Percentiles rank a stretch among this genome's conserved stretches.
phyloP scores from a whole-genome alignment of 2,797 vertebrate genomes.

The Adelosebastes latens region DNA sequence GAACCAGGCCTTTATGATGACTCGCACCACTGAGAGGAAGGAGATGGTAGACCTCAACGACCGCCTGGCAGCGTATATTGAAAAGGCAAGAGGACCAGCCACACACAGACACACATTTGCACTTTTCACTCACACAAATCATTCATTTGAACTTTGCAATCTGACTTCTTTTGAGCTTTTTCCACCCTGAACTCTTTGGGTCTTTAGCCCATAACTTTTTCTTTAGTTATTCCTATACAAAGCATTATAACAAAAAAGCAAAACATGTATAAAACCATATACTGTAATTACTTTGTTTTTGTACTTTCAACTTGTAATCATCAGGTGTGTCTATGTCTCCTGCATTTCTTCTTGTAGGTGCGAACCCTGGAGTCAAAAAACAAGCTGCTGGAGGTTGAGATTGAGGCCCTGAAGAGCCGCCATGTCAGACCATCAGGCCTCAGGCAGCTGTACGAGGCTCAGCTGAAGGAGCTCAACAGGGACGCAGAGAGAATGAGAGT shows the following conservation, averaged over 20 bases:
- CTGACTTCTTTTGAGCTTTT: background rate
- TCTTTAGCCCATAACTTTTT: background rate
- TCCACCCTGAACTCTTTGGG: background rate
- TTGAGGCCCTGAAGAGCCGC: slow-evolving; percentile 66
- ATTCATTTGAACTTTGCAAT: background rate
- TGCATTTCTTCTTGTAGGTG: slow-evolving; percentile 62
- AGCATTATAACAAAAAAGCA: background rate
- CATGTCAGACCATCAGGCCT: slow-evolving; percentile 71
- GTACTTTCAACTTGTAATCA: background rate
- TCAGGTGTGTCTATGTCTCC: background rate
- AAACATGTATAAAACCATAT: background rate
- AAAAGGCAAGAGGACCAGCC: slow-evolving; percentile 71
- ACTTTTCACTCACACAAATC: background rate
- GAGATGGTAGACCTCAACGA: slow-evolving; percentile 84
- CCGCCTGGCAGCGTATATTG: slow-evolving; percentile 81
- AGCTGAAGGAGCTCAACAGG: slow-evolving; percentile 76
- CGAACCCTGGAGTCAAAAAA: slow-evolving; percentile 79
- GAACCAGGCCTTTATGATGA: slow-evolving; percentile 79
- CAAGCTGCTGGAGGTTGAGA: slow-evolving; percentile 75
- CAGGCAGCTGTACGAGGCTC: slow-evolving; percentile 75
- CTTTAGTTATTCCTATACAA: background rate
- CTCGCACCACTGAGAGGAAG: slow-evolving; percentile 76
- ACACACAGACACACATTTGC: background rate
- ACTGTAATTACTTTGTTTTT: background rate
- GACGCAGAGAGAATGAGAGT: slow-evolving; percentile 78